Evolutionary conservation across 1,140 invertebrate species (phyloP), one percentile per base, ranked within the genome.

Genomic region (Lepidurus packardi): DNA sequence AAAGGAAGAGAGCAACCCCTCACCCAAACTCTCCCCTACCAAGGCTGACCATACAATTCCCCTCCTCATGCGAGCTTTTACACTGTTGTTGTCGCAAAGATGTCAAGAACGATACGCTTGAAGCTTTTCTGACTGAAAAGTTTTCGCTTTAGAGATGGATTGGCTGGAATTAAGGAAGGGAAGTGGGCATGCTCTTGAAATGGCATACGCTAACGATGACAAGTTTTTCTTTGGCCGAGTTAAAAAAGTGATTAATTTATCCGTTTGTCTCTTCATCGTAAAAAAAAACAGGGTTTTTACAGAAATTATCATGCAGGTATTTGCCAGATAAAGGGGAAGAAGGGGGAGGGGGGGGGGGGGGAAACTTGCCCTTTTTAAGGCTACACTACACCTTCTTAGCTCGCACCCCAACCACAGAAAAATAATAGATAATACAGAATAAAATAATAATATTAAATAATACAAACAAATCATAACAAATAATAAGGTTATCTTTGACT

Each of bases 1-100:
- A 65, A 65, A 21, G 53, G 21, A 65, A 0, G 21, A 13, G 6
- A 65, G 53, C 16, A 65, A 65, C 53, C 53, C 45, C 53, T 65
- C 53, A 13, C 16, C 53, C 21, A 5, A 13, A 4, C 53, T 8
- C 53, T 65, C 53, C 53, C 13, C 21, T 16, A 16, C 13, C 53
- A 65, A 65, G 16, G n/a, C 21, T 65, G 53, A 65, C 53, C 53
- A 65, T 65, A 65, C 53, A 65, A 65, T 4, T 65, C 53, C 53
- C 21, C 53, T 34, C 53, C 21, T 21, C 53, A 65, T 21, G 53
- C 53, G 53, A 65, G 53, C 53, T 21, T 65, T 21, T 16, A 21
- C 53, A n/a, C 16, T n/a, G 53, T 65, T 13, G 53, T 65, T 65
- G 53, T 65, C 53, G 0, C 53, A 13, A 65, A 65, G 53, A 65